Percentiles rank a stretch among this genome's conserved stretches.
These are phyloP conservation scores for Erpornis zantholeuca DNA, from an alignment of 2,113 vertebrate genomes.

Conservation along the genomic window DNA sequence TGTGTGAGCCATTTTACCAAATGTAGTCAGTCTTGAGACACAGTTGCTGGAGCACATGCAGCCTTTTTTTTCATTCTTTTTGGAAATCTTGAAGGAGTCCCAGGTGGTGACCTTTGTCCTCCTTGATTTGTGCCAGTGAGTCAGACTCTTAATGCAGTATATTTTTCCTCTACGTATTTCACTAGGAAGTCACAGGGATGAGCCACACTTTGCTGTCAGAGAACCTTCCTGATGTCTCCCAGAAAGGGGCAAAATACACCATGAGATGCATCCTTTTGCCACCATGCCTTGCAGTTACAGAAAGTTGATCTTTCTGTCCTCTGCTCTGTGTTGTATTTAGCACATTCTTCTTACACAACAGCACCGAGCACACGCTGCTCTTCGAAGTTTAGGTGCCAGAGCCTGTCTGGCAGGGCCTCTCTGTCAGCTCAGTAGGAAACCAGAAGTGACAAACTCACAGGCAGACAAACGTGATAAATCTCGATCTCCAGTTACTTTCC, in stretches of 20 bases:
- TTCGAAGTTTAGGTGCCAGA: not conserved
- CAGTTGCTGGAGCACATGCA: not conserved
- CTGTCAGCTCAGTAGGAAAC: not conserved
- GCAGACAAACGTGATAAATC: not conserved
- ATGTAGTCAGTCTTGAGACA: not conserved
- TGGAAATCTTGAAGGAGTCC: not conserved
- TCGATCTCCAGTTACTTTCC: not conserved
- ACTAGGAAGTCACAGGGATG: not conserved
- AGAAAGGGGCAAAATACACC: not conserved
- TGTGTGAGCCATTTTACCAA: not conserved
- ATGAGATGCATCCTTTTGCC: not conserved
- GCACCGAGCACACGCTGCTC: fast-evolving
- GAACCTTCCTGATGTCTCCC: not conserved
- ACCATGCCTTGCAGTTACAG: not conserved
- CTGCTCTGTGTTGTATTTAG: not conserved
- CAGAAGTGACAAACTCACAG: not conserved
- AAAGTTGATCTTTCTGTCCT: not conserved
- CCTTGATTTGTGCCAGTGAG: not conserved
- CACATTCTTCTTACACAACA: not conserved
- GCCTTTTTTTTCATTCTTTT: not conserved
- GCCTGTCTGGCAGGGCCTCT: not conserved
- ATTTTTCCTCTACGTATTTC: not conserved
- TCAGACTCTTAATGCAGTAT: not conserved
- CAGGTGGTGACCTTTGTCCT: not conserved
- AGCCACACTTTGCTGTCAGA: not conserved